Percentiles rank a stretch among this genome's conserved stretches.
phyloP scores from a whole-genome alignment of 1,140 invertebrate genomes.

The Drosophila equinoxialis region DNA sequence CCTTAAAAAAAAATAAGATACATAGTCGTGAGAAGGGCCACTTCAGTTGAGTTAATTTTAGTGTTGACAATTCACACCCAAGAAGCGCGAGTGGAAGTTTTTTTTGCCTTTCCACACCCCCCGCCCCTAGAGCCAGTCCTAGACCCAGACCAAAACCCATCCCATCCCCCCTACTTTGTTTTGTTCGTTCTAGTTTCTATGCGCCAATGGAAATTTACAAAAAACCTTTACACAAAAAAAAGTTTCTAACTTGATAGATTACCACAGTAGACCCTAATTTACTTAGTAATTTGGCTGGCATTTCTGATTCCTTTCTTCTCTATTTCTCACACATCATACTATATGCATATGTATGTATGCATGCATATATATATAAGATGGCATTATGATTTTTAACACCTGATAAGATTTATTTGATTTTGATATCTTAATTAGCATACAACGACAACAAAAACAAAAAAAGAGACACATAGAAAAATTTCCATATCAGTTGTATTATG shows the following conservation, averaged over 20 bases:
- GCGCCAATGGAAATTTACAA: slow-evolving; percentile 59
- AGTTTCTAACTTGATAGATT: slow-evolving; percentile 34
- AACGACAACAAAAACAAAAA: slow-evolving; percentile 38
- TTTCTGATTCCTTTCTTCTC: slow-evolving; percentile 33
- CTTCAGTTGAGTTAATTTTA: background rate
- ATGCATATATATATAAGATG: slow-evolving; percentile 37
- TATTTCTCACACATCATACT: slow-evolving; percentile 27
- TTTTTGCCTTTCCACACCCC: background rate
- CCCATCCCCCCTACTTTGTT: background rate
- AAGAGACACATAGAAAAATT: slow-evolving; percentile 46
- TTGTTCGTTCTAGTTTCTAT: slow-evolving; percentile 41
- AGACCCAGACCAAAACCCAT: background rate
- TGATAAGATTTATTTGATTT: slow-evolving; percentile 69
- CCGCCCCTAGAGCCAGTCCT: too few species aligned
- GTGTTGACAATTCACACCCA: slow-evolving; percentile 52
- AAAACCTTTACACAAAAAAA: background rate
- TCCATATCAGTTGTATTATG: slow-evolving; percentile 58
- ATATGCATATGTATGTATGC: slow-evolving; percentile 26
- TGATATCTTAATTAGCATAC: slow-evolving; percentile 70
- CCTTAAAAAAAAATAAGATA: background rate
- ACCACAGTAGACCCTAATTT: slow-evolving; percentile 9
- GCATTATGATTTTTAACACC: slow-evolving; percentile 71
- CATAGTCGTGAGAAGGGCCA: slow-evolving; percentile 44
- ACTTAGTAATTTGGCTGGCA: slow-evolving; percentile 3
- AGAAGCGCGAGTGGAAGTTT: slow-evolving; percentile 52